Evolutionary conservation across 2,113 vertebrate species (phyloP), one percentile per base, ranked within the genome.

Genomic region (Periophthalmus modestus): DNA sequence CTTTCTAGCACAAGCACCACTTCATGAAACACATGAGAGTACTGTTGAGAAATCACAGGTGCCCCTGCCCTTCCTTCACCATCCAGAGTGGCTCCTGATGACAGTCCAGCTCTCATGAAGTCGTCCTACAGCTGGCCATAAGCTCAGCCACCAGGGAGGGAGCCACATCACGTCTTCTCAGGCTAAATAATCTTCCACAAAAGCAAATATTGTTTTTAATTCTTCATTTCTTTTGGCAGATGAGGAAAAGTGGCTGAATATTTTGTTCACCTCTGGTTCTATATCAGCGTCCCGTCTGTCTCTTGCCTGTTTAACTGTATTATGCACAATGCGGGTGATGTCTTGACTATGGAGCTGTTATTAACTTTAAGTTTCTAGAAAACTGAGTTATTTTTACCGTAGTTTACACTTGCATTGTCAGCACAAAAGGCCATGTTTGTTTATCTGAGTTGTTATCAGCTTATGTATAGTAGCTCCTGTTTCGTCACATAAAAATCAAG

Each of bases 371-470:
- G 52, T 28, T 28, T 28, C 28, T 28, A 3, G 28, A 28, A 28
- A 28, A 28, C 28, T 28, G 28, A 83, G 18, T 80, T 72, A 12
- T 33, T 23, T 52, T 81, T 81, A 0, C 78, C 69, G 36, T 81
- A 78, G 13, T 81, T 85, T 48, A 83, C 61, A 82, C 72, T 81
- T 6, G 70, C 71, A 55, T 85, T 82, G 74, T 87, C 28, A 3
- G 28, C 3, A 28, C 28, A 28, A 28, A 28, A 28, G 28, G 28
- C 28, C 78, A 77, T 73, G 23, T 66, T 73, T n/a, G 0, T 73
- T 4, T 72, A 78, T 55, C 23, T 74, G 77, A 19, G 6, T 72
- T n/a, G 68, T 80, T 18, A 80, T 74, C 62, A 71, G 73, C 33
- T 18, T 1, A 47, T 74, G 72, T 66, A 75, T 72, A 23, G 48